Evolutionary conservation across 1,140 invertebrate genomes (phyloP).

Genomic region (Trigoniulus corallinus): DNA sequence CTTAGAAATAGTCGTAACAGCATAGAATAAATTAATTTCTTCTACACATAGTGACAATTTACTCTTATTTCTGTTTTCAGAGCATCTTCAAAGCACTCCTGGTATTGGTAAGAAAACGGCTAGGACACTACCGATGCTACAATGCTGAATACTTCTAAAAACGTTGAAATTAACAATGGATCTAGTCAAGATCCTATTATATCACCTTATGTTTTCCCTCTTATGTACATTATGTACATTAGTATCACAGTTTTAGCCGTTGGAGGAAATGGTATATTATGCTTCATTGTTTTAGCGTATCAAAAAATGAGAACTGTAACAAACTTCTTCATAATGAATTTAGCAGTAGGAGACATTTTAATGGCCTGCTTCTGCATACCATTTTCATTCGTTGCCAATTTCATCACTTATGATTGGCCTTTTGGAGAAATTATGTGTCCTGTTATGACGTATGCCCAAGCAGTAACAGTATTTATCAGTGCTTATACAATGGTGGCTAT

Average conservation of each 20-base stretch:
- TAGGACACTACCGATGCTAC: no score
- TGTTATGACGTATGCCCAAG: constrained; percentile 55
- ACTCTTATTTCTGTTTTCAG: no score
- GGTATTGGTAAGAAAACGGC: no score
- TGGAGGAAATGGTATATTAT: constrained; percentile 60
- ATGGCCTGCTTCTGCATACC: constrained; percentile 75
- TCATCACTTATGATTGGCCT: constrained; percentile 63
- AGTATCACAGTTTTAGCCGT: constrained; percentile 54
- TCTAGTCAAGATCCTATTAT: no score
- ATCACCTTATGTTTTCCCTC: no score
- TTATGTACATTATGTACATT: constrained; percentile 54
- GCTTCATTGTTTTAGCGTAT: constrained; percentile 56
- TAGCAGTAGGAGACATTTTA: constrained; percentile 66
- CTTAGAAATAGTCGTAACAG: no score
- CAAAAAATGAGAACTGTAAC: constrained; percentile 70
- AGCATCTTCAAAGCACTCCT: no score
- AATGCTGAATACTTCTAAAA: no score
- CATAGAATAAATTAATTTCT: no score
- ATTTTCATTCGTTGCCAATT: constrained; percentile 56
- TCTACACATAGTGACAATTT: no score
- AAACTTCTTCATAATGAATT: constrained; percentile 70
- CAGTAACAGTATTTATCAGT: constrained; percentile 61
- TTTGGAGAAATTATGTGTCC: constrained; percentile 60
- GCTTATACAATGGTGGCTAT: constrained; percentile 73
- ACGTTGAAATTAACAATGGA: no score